These are phyloP conservation scores for Pachydiplax longipennis DNA, from an alignment of 2,888 invertebrate genomes.

Conservation along the genomic window DNA sequence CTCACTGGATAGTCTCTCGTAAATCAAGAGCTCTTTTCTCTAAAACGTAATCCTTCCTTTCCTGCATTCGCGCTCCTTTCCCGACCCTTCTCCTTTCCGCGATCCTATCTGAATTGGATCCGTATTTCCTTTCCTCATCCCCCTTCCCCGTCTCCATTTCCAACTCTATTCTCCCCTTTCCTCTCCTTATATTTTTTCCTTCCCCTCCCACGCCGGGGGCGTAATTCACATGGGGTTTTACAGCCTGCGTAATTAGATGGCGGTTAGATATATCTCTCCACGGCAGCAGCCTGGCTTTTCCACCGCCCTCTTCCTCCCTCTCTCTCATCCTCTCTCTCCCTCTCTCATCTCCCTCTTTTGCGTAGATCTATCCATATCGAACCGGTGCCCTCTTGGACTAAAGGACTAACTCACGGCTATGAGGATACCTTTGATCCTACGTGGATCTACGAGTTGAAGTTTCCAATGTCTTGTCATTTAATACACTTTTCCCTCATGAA, in stretches of 20 bases:
- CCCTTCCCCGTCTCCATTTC: not conserved
- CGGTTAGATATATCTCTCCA: slow-evolving; percentile 45
- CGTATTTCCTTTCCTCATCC: not conserved
- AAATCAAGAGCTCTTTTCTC: slow-evolving; percentile 25
- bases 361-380: slow-evolving; percentile 25
- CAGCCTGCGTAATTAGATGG: slow-evolving; percentile 44
- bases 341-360: not conserved
- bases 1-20: not conserved
- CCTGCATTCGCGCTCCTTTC: slow-evolving; percentile 14
- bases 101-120: not conserved
- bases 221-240: slow-evolving; percentile 45
- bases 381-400: not conserved
- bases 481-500: too few relatives aligned
- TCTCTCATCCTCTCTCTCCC: not conserved
- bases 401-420: not conserved
- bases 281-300: slow-evolving; percentile 45
- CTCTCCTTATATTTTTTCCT: not conserved
- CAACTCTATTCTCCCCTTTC: not conserved
- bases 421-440: not conserved
- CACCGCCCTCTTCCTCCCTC: not conserved
- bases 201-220: slow-evolving; percentile 22
- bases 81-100: not conserved
- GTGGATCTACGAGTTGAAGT: too few relatives aligned
- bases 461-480: too few relatives aligned
- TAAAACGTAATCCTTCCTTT: slow-evolving; percentile 16